Evolutionary conservation across 2,888 invertebrate genomes (phyloP), one percentile per base, ranked within the genome.

Genomic region (Ornithoptera alexandrae): DNA sequence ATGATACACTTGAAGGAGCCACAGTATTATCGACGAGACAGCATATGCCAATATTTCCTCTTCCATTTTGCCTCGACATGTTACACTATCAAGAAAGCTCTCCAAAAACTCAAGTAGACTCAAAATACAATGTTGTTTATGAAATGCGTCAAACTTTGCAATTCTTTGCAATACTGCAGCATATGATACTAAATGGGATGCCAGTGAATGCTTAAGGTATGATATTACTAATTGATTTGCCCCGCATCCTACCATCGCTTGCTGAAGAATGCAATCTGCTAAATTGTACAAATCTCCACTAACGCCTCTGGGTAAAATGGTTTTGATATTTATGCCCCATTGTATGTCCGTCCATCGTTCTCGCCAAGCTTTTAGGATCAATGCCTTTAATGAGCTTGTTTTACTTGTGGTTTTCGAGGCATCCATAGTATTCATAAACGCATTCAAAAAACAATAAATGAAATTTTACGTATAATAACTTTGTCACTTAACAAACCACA

Each of bases 291-390:
- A 95, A 92, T 97, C 97, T n/a, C 97, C 97, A 81, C 97, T 97
- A 1, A 97, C 97, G n/a, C 97, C 97, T 83, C 97, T 92, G 0
- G 97, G 97, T 72, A 97, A 88, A 75, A 96, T 97, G n/a, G 97
- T 97, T 93, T 98, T 98, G 69, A 98, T 97, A 81, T 98, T 97
- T 76, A 98, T 98, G 57, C 98, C 98, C 98, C 98, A 98, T 88
- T 98, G 97, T 61, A 98, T 94, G 86, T 98, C 98, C 1, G 96
- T 96, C 98, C 98, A 98, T 72, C 98, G 93, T 89, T 98, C 98
- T 77, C 98, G 94, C 98, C 98, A 99, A 63, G 98, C 98, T 84
- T 95, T 94, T 70, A 97, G 89, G 75, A 97, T 93, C 39, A 97
- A 90, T 71, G 96, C 96, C 87, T 97, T 97, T 63, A 97, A 85